These are phyloP conservation scores for Myotis vivesi DNA, from an alignment of 2,797 vertebrate genomes.

Conservation along the genomic window DNA sequence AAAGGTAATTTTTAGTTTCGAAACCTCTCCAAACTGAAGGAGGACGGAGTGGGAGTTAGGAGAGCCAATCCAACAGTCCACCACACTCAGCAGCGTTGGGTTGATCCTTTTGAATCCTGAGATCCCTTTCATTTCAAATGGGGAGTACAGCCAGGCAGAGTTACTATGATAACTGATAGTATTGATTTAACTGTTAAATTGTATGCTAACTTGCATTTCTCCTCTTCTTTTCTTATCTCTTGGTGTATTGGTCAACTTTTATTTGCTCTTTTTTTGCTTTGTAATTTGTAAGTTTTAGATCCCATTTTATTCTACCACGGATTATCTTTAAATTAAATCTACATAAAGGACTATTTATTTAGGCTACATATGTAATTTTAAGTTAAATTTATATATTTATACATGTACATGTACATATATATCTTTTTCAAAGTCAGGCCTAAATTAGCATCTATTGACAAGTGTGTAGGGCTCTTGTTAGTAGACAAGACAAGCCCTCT, in stretches of 20 bases:
- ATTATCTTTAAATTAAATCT: slow-evolving; percentile 30
- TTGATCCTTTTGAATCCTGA: neutral
- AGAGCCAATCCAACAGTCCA: neutral
- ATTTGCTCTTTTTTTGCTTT: neutral
- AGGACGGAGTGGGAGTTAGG: neutral
- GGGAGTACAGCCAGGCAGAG: neutral
- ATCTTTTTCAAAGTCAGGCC: neutral
- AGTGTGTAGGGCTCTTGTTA: neutral
- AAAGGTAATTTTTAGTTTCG: slow-evolving; percentile 6
- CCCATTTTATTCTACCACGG: neutral
- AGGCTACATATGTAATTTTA: neutral
- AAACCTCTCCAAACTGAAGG: neutral
- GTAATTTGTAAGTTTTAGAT: slow-evolving; percentile 3
- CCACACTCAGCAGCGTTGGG: neutral
- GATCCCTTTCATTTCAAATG: neutral
- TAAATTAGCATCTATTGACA: neutral
- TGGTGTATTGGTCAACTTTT: neutral
- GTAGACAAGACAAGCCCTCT: neutral
- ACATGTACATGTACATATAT: neutral
- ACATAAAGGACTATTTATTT: slow-evolving; percentile 1
- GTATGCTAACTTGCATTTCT: neutral
- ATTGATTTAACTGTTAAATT: neutral
- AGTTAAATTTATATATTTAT: neutral
- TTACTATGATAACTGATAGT: neutral
- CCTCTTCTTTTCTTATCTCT: neutral